Base-by-base conservation (phyloP, 2,797 vertebrate species). In the Fistularia tabacaria region DNA sequence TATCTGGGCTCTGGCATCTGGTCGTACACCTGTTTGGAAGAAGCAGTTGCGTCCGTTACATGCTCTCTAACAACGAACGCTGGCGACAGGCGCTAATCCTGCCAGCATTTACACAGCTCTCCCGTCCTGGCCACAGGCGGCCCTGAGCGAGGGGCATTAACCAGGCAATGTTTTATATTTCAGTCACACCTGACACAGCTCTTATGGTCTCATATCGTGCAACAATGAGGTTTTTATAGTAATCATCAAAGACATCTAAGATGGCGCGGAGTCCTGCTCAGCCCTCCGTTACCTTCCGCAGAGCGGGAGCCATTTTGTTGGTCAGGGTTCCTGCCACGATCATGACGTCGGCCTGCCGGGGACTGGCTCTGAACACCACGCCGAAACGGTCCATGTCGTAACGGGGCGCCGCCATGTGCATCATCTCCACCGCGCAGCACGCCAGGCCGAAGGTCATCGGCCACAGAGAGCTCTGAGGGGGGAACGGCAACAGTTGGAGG, bases 1-100 rank as follows among this genome's bases (percentile, higher is more conserved):
- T 98, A 99, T 83, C 95, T 93, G 8, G 96, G 96, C 78, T 99
- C 96, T 0, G 96, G 94, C 96, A 99, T 99, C 91, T 99, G 96
- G 84, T 99, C 96, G 0, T 98, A 99, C 44, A 99, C 95, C 96
- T 99, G 84, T 59, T 64, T 64, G 59, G 72, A 14, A 80, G 44
- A 41, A 63, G 38, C 54, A 10, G 38, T 76, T 79, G 47, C n/a
- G 7, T 39, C 25, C 14, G 51, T 74, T 71, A 73, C 46, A 59
- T 62, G 76, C 38, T 66, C 66, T 77, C 60, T 77, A 56, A 74
- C 49, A 59, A 9, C 62, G 50, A 46, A 77, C 69, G 62, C 69
- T 5, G 4, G 52, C 71, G 73, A 15, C 58, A 64, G 71, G 13
- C 63, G 45, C 13, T 79, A 77, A 87, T 83, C 76, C 79, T 49